Evolutionary conservation across 2,113 vertebrate genomes (phyloP).

Genomic region (Haliaeetus leucogaster): DNA sequence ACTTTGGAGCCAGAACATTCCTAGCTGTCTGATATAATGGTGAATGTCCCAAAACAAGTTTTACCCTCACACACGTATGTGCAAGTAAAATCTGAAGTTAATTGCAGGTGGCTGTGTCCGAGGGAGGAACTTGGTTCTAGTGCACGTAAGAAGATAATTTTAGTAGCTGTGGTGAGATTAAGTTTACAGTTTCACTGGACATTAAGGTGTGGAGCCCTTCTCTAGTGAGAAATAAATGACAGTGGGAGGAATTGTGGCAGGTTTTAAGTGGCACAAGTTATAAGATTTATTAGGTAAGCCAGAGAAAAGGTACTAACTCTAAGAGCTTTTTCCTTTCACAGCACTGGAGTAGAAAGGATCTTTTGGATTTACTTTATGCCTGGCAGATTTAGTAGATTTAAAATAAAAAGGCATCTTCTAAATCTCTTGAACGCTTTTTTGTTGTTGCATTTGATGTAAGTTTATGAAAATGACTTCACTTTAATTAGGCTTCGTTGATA

Average conservation of each 20-base stretch:
- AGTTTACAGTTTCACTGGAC: background rate
- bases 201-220: background rate
- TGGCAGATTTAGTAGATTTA: background rate
- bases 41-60: background rate
- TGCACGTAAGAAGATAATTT: background rate
- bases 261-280: background rate
- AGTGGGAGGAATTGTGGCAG: background rate
- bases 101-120: background rate
- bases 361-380: conserved; percentile 7
- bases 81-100: background rate
- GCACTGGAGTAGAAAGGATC: background rate
- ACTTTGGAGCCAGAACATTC: background rate
- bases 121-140: background rate
- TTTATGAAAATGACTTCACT: conserved; percentile 44
- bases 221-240: background rate
- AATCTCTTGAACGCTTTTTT: background rate
- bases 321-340: background rate
- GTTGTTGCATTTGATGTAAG: conserved; percentile 28
- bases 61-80: background rate
- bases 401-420: conserved; percentile 8
- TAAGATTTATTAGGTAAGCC: background rate
- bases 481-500: conserved; percentile 61
- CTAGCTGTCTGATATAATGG: background rate
- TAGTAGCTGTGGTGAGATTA: background rate
- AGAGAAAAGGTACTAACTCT: background rate